These are phyloP conservation scores for Drosophila stalkeri DNA, from an alignment of 2,888 invertebrate genomes.

Conservation along the genomic window DNA sequence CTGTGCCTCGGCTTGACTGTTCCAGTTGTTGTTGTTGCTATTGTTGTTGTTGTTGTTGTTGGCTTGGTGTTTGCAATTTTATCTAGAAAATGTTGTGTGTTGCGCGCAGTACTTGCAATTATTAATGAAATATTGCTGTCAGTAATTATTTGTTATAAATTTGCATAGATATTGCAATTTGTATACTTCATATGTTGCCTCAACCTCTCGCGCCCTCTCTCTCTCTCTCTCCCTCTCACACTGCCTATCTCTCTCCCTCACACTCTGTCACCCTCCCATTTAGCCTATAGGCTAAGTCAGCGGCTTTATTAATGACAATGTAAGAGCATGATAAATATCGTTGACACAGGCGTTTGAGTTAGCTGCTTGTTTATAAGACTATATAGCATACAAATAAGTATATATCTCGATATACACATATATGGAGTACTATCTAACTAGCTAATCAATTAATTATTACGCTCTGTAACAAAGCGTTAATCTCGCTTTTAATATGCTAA, in stretches of 20 bases:
- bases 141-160: slow-evolving; percentile 82
- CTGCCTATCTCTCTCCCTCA: background rate
- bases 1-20: slow-evolving; percentile 58
- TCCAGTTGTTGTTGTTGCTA: slow-evolving; percentile 2
- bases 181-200: slow-evolving; percentile 67
- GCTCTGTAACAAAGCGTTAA: slow-evolving; percentile 14
- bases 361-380: slow-evolving; percentile 27
- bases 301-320: slow-evolving; percentile 78
- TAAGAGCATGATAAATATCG: slow-evolving; percentile 75
- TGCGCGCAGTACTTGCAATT: slow-evolving; percentile 67
- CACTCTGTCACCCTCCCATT: background rate
- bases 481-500: slow-evolving; percentile 29
- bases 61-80: slow-evolving; percentile 58
- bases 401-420: slow-evolving; percentile 10
- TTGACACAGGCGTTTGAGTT: slow-evolving; percentile 71
- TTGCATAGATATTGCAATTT: slow-evolving; percentile 83
- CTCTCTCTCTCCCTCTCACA: background rate
- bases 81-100: slow-evolving; percentile 69
- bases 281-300: slow-evolving; percentile 38
- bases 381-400: background rate
- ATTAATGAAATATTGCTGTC: slow-evolving; percentile 82
- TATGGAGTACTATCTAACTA: slow-evolving; percentile 13
- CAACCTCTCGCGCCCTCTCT: background rate
- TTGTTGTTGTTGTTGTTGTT: background rate
- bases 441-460: slow-evolving; percentile 31